Percentiles rank a stretch among this genome's conserved stretches.
Conservation (phyloP, 2,113 vertebrate species). For the Stictonetta naevosa region DNA sequence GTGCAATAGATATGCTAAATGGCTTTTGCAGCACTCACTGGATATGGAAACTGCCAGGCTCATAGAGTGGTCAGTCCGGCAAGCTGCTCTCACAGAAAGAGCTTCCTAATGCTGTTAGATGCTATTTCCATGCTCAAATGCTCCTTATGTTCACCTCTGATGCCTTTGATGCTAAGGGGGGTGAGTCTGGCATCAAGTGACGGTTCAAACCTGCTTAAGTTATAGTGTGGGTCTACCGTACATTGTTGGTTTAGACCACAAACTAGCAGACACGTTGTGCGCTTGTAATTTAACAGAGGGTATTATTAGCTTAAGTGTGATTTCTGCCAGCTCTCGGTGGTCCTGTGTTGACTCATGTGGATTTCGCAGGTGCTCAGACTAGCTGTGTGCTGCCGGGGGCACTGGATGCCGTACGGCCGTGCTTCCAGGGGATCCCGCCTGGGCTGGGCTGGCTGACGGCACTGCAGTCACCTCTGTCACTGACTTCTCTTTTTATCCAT, state of each 20-base stretch:
- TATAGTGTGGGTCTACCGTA: neutral
- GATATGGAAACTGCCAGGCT: neutral
- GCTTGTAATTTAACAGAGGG: neutral
- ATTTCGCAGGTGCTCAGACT: neutral
- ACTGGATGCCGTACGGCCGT: fast-evolving
- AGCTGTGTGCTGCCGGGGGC: neutral
- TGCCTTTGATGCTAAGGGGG: neutral
- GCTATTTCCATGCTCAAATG: neutral
- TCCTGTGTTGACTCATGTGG: neutral
- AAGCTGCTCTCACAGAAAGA: neutral
- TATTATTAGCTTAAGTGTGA: neutral
- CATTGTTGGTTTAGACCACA: neutral
- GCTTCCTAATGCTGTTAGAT: neutral
- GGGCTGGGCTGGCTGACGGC: neutral
- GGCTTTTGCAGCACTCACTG: neutral
- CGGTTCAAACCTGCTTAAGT: neutral
- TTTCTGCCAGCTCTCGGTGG: neutral
- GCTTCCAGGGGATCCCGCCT: fast-evolving
- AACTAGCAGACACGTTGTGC: neutral
- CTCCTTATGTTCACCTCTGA: neutral
- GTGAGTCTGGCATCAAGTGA: neutral
- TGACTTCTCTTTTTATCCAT: neutral
- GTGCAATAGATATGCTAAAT: neutral
- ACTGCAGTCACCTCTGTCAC: neutral
- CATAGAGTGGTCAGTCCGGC: neutral